Evolutionary conservation across 1,140 invertebrate genomes (phyloP).

Genomic region (Lepidurus apus): DNA sequence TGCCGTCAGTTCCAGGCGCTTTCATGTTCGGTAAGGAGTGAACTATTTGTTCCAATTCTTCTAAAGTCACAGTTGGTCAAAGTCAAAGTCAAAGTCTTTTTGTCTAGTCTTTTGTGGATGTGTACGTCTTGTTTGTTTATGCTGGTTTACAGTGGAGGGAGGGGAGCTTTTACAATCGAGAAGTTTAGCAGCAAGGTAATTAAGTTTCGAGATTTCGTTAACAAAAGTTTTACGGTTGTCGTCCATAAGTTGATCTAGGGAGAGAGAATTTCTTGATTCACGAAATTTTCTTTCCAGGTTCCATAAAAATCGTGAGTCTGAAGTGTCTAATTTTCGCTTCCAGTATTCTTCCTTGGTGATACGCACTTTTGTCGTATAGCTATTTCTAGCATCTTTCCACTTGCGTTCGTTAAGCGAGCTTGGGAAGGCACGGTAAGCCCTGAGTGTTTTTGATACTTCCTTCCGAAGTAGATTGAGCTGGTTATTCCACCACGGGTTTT

Average conservation of each 20-base stretch:
- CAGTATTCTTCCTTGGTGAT: conserved; percentile 16
- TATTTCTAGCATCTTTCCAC: conserved; percentile 20
- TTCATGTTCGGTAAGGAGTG: too few species aligned
- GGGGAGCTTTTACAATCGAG: background rate
- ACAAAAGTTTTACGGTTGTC: background rate
- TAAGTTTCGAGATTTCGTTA: background rate
- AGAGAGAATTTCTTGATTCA: too few species aligned
- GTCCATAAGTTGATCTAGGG: background rate
- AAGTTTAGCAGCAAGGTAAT: conserved; percentile 24
- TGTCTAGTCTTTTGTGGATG: conserved; percentile 3
- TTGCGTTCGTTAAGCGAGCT: background rate
- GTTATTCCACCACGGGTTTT: conserved; percentile 25
- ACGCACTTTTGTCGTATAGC: conserved; percentile 1
- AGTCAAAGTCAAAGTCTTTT: too few species aligned
- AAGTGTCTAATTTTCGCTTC: background rate
- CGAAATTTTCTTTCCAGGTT: background rate
- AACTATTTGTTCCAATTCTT: too few species aligned
- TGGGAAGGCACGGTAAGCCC: background rate
- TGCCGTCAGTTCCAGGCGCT: too few species aligned
- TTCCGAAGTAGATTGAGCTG: background rate
- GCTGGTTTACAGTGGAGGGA: conserved; percentile 13
- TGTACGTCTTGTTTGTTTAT: background rate
- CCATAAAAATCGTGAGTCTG: background rate
- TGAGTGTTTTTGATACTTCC: background rate
- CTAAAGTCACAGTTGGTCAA: too few species aligned